Percentiles rank a stretch among this genome's conserved stretches.
Conservation (phyloP, 2,797 vertebrate genomes). For the Tachyglossus aculeatus region DNA sequence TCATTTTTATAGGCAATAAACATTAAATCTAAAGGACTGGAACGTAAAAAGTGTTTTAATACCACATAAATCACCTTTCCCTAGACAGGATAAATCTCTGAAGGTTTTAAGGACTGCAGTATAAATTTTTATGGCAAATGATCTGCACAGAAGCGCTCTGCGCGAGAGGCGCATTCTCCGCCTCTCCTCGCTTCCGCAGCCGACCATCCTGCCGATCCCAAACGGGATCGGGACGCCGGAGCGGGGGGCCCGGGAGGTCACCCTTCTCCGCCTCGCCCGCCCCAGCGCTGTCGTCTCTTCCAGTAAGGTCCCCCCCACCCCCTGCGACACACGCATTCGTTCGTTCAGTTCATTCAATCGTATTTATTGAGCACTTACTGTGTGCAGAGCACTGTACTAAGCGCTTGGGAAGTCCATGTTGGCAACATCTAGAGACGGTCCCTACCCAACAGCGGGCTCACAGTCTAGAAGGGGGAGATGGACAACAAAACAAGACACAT, state of each 20-base stretch:
- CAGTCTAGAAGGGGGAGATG: no score
- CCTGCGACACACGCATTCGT: no score
- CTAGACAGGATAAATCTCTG: slow-evolving; percentile 79
- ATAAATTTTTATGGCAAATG: slow-evolving; percentile 85
- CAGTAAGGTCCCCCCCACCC: no score
- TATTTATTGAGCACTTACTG: no score
- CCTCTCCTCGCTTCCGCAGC: slow-evolving; percentile 76
- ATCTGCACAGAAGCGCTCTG: slow-evolving; percentile 82
- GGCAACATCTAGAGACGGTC: no score
- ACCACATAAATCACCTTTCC: slow-evolving; percentile 81
- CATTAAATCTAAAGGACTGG: slow-evolving; percentile 85
- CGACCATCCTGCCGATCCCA: slow-evolving; percentile 71
- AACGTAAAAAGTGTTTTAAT: slow-evolving; percentile 84
- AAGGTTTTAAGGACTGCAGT: slow-evolving; percentile 79
- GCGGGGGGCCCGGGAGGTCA: neutral
- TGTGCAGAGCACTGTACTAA: no score
- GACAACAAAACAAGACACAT: no score
- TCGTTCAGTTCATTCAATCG: no score
- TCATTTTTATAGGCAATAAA: slow-evolving; percentile 85
- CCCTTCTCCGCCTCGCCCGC: no score
- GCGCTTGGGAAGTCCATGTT: no score
- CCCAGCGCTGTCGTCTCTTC: no score
- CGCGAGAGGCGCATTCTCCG: slow-evolving; percentile 76
- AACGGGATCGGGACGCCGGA: slow-evolving; percentile 53
- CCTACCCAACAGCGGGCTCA: no score